Evolutionary conservation across 2,797 vertebrate species (phyloP), one percentile per base, ranked within the genome.

Genomic region (Chelonia mydas): DNA sequence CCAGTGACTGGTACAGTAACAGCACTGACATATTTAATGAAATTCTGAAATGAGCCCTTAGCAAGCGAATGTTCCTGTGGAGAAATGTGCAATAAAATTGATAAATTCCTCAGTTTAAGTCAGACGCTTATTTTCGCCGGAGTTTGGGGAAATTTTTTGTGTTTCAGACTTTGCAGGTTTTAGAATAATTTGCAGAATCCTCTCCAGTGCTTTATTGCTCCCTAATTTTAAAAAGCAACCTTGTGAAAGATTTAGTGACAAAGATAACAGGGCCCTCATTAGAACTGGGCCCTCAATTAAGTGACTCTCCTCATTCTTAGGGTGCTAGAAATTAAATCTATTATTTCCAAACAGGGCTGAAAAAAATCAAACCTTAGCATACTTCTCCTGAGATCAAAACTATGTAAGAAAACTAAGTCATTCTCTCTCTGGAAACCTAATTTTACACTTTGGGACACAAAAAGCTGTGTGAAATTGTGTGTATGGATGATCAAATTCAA

Each of bases 31-130:
- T 0, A 45, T 5, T 65, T 6, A 54, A 74, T 87, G 51, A 77
- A 78, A 94, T 81, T 83, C 57, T 83, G 84, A 81, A 95, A 65
- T 1, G 11, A 15, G 37, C 59, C 47, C 11, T 88, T 83, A 72
- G 31, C 25, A 92, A 84, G 53, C 49, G 81, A 47, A 77, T 49
- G 49, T 33, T 74, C n/a, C 74, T 84, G 74, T 3, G 54, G 45
- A 45, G 89, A 86, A 84, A 93, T 2, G 9, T 84, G 25, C 51
- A 90, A 68, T n/a, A 50, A 61, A 78, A 37, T 3, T 31, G 23
- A 27, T 33, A 79, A 5, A n/a, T 12, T 74, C 55, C 59, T 65
- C 8, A n/a, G 1, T 87, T 82, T 89, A 45, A 85, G 6, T 23
- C 6, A 49, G 16, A 68, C 5, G 31, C 2, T 83, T 54, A 50